These are phyloP conservation scores for Anguilla marmorata DNA, from an alignment of 2,797 vertebrate genomes.

Conservation along the genomic window DNA sequence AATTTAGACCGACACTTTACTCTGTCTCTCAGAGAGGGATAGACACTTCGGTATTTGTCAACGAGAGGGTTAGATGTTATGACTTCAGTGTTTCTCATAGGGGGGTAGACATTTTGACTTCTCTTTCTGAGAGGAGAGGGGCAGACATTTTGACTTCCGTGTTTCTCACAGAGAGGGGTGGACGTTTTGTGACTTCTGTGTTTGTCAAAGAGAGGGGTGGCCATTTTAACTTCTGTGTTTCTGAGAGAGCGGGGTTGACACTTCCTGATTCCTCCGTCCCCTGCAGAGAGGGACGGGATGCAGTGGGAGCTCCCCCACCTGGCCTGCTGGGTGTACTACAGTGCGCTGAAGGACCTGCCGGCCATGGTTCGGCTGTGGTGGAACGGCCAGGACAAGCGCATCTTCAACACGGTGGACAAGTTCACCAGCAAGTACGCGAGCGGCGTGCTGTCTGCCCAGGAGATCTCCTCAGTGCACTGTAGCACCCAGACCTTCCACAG, in stretches of 20 bases:
- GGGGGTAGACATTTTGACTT: not conserved
- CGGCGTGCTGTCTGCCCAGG: conserved; percentile 87
- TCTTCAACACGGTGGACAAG: conserved; percentile 87
- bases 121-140: not conserved
- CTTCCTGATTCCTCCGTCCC: conserved; percentile 32
- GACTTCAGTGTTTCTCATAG: not conserved
- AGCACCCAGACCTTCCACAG: conserved; percentile 91
- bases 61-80: not conserved
- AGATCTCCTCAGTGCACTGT: conserved; percentile 89
- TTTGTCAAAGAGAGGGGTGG: not conserved
- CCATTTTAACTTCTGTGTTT: not conserved
- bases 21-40: not conserved
- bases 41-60: not conserved
- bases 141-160: not conserved
- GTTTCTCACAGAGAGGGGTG: not conserved
- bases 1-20: not conserved
- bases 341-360: conserved; percentile 89
- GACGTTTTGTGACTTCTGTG: not conserved
- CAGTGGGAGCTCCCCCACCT: conserved; percentile 87
- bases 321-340: conserved; percentile 92
- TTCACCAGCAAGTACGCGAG: conserved; percentile 94
- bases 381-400: conserved; percentile 95
- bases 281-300: conserved; percentile 70
- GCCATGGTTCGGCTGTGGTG: conserved; percentile 98
- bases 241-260: not conserved